Evolutionary conservation across 2,113 vertebrate genomes (phyloP), one percentile per base, ranked within the genome.

Genomic region (Pluvialis apricaria): DNA sequence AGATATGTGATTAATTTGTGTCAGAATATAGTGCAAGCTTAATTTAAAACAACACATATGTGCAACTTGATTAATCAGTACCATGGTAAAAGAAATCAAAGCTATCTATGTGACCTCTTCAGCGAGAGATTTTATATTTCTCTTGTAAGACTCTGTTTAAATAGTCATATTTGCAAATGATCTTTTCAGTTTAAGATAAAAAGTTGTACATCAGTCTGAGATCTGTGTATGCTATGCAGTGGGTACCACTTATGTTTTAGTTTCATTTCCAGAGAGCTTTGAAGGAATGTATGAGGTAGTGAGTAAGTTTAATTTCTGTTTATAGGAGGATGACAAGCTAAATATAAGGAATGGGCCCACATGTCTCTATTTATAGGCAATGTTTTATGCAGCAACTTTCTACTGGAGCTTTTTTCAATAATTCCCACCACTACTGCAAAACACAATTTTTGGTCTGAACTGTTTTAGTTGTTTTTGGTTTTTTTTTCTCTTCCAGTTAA

Each of bases 71-170:
- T 83, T 73, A 47, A 73, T 77, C 15, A 31, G 14, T 64, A 65
- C 7, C 15, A 44, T 11, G 16, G 22, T 72, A 68, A 94, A 90
- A 64, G n/a, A 80, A 79, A 86, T 68, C 16, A 90, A 82, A 88
- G 20, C 5, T 82, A 21, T 38, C 7, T 0, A 0, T 72, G n/a
- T 51, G 52, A 60, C 9, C 4, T 38, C 17, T 66, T 51, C 29
- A 64, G 54, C 26, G 18, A 86, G 42, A 82, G 11, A 58, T 85
- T 82, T 71, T 71, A 2, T 62, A 24, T 75, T 92, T 70, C 42
- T 45, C 13, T 42, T 64, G 6, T 32, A 76, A 79, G 25, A 45
- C 4, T 64, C 5, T 17, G 40, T 31, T 13, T 60, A 88, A 86
- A 60, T 60, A 71, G 38, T 54, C 6, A 10, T 72, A 64, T 44